Evolutionary conservation across 2,888 invertebrate genomes (phyloP).

Genomic region (Pimpla rufipes): DNA sequence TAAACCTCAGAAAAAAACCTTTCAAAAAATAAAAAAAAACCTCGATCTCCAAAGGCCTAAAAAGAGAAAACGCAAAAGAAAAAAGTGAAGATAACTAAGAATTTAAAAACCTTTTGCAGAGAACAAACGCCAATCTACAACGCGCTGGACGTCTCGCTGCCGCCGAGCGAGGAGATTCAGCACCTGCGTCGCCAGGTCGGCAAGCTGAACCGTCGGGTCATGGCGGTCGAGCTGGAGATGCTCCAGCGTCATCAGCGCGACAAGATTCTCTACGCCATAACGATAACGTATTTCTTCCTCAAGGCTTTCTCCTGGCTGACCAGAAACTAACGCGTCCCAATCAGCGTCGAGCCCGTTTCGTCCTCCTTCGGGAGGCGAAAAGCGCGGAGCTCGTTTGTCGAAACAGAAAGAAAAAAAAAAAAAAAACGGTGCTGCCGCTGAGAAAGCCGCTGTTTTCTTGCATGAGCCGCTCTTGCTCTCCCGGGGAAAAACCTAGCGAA

Average conservation of each 20-base stretch:
- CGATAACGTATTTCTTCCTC: conserved; percentile 94
- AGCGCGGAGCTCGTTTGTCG: conserved; percentile 22
- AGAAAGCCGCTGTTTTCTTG: conserved; percentile 64
- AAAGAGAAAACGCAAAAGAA: too few species aligned
- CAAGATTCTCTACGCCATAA: conserved; percentile 93
- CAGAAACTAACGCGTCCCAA: conserved; percentile 85
- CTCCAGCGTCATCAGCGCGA: conserved; percentile 94
- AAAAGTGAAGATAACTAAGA: too few species aligned
- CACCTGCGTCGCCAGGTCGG: conserved; percentile 94
- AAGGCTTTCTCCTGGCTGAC: conserved; percentile 95
- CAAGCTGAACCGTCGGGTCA: conserved; percentile 94
- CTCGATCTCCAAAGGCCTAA: too few species aligned
- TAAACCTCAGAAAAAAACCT: too few species aligned
- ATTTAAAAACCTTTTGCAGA: conserved; percentile 85
- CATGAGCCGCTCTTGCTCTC: conserved; percentile 66
- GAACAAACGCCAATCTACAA: conserved; percentile 89
- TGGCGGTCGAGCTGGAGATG: conserved; percentile 95
- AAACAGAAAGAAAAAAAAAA: too few species aligned
- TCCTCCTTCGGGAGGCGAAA: conserved; percentile 14
- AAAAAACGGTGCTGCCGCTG: conserved; percentile 72
- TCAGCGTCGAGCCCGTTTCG: conserved; percentile 25
- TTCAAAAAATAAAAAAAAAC: too few species aligned
- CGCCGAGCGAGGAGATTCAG: conserved; percentile 91
- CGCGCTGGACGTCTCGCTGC: conserved; percentile 80
- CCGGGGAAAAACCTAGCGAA: conserved; percentile 68